Evolutionary conservation across 2,888 invertebrate species (phyloP), one percentile per base, ranked within the genome.

Genomic region (Nesidiocoris tenuis): DNA sequence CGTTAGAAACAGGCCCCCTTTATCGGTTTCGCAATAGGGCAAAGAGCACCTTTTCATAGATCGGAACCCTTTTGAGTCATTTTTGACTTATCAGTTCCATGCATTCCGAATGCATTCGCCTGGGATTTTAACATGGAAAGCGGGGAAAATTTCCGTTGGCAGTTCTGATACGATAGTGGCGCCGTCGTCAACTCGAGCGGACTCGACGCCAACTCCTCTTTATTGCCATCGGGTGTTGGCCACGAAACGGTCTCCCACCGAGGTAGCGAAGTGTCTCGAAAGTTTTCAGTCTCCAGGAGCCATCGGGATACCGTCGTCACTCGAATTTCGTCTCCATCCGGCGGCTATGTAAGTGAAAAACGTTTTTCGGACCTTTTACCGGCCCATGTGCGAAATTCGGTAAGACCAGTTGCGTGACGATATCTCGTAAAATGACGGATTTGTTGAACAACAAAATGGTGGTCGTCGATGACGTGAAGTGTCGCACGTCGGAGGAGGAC

Each of bases 381-480:
- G n/a, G n/a, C n/a, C n/a, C n/a, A n/a, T n/a, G 65, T 63, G 18
- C 23, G 17, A 39, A 25, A 25, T 39, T 25, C 25, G 17, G 17
- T 65, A 18, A 18, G 5, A 25, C 12, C 9, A 9, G 23, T 16
- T 9, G n/a, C 23, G 3, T 23, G 22, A 19, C 66, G n/a, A n/a
- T n/a, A n/a, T n/a, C n/a, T n/a, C n/a, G n/a, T n/a, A 67, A 56
- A 67, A 70, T 70, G 70, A 22, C 70, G 57, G 70, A 59, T 57
- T 57, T 70, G 12, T 21, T 70, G 70, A 59, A 70, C 24, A 70
- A 70, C 59, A 25, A 66, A 17, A 25, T 66, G 66, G 79, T 76
- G 77, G 67, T 79, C 80, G 71, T 80, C 68, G 78, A 77, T 74
- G 79, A 76, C 77, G 78, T 80, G 80, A 79, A 81, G 80, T 81